Percentiles rank a stretch among this genome's conserved stretches.
phyloP scores from a whole-genome alignment of 2,113 vertebrate genomes.

The Symphodus melops region DNA sequence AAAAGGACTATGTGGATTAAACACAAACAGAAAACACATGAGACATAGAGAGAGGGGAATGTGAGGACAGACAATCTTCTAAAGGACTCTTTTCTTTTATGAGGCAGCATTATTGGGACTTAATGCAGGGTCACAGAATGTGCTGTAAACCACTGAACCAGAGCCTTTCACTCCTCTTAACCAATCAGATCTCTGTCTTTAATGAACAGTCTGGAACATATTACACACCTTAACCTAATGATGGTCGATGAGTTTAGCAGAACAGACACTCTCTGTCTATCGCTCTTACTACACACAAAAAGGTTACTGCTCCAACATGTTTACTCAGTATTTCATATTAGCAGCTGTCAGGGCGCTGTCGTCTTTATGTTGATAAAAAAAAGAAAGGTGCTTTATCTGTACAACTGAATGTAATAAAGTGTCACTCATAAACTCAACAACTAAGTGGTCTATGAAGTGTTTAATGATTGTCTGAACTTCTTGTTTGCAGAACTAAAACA shows the following conservation, averaged over 20 bases:
- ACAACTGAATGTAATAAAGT: slow-evolving; percentile 43
- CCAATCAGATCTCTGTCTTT: neutral
- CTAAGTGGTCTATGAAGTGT: slow-evolving; percentile 6
- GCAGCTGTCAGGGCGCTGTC: neutral
- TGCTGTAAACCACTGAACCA: slow-evolving; percentile 46
- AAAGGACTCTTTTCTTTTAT: slow-evolving; percentile 31
- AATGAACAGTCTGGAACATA: neutral
- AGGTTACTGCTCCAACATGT: neutral
- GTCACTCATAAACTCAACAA: slow-evolving; percentile 33
- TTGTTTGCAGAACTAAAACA: neutral
- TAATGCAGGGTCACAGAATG: slow-evolving; percentile 19
- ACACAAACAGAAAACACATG: slow-evolving; percentile 21
- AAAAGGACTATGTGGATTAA: slow-evolving; percentile 25
- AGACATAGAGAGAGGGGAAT: neutral
- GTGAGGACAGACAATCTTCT: slow-evolving; percentile 28
- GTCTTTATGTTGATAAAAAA: slow-evolving; percentile 25
- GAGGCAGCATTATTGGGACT: slow-evolving; percentile 1
- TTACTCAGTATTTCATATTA: slow-evolving; percentile 39
- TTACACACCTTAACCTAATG: slow-evolving; percentile 8
- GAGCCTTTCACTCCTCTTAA: slow-evolving; percentile 14
- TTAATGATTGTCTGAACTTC: neutral
- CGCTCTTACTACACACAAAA: neutral
- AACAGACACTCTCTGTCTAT: neutral
- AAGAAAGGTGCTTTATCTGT: slow-evolving; percentile 54
- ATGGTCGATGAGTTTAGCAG: neutral